Base-by-base conservation (phyloP, 2,888 invertebrate genomes). In the Ennomos fuscantarius region DNA sequence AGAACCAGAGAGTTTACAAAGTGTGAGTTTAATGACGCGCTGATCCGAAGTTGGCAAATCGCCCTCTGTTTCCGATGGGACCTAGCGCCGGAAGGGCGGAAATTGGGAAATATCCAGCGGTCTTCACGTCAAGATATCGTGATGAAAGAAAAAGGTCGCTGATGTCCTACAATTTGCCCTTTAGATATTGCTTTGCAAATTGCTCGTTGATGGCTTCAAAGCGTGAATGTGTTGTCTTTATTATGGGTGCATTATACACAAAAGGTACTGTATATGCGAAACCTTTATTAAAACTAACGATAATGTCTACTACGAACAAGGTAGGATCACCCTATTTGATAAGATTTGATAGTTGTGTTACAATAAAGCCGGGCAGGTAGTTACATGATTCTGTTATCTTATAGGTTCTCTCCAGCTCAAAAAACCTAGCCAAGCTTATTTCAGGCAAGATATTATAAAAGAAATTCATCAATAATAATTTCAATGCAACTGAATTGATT, bases 41-140 rank as follows among this genome's bases (percentile, higher is more conserved):
- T 73, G 74, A 75, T 74, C 77, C 82, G 81, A 81, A 82, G 79
- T 82, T 81, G 81, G 79, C 81, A 82, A 86, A 84, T 86, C 85
- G 78, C 76, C 74, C 76, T 70, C 73, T 75, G 81, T 81, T 79
- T 84, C 83, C 84, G 81, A 71, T 72, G 74, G 73, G 73, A 74
- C 74, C 69, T 71, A 59, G 65, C 69, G 65, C 74, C 81, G 84
- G 85, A 84, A 81, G 82, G 80, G 70, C 81, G 85, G 85, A 84
- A 81, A 84, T 85, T 80, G 81, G 75, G 76, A 81, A 78, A 78
- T 80, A 79, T 76, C 76, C 73, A 76, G 71, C 66, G 70, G 71
- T 68, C 67, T 68, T 65, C 60, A 62, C 71, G 72, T 63, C 72
- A 69, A 68, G 65, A 66, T 67, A 69, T 69, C 69, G 69, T 68